Evolutionary conservation across 2,888 invertebrate genomes (phyloP), one percentile per base, ranked within the genome.

Genomic region (Agrilus mali): DNA sequence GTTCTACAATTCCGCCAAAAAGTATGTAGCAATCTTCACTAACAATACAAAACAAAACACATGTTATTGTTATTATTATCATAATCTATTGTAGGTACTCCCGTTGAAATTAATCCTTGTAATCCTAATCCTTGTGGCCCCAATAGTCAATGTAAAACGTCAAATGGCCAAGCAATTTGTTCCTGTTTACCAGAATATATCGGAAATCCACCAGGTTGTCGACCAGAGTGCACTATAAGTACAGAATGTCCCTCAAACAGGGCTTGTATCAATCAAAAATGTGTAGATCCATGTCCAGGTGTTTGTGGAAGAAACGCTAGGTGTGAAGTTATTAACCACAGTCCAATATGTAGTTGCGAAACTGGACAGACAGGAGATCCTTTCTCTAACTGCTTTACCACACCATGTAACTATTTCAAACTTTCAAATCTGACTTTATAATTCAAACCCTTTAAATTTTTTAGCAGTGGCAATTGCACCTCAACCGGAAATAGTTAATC

Each of bases 341-440:
- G 67, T 34, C 74, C 77, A 2, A 70, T 72, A 53, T 78, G 81
- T 58, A 75, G 75, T 42, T 86, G 85, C 55, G 72, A 71, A 45
- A 55, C 67, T 35, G 78, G 78, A 37, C 75, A 70, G 48, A 77
- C 77, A 37, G 86, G 85, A 32, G 78, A 82, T 69, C 80, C 82
- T 12, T 81, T 81, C 55, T 69, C 66, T 14, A 65, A 65, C 49
- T 70, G 68, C 48, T 65, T 61, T 45, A 59, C 57, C 34, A 57
- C 63, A 48, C 68, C 69, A 52, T 54, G 60, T 60, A 59, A 57
- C 57, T 44, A 40, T 12, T 14, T 32, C 12, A 27, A 31, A 14
- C 32, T 12, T 40, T 35, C 13, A 14, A 16, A 61, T 69, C 76
- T 69, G 53, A 58, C 68, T 14, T 37, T 15, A 37, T 15, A 7